phyloP scores from a whole-genome alignment of 2,888 invertebrate genomes.

The Entomobrya multifasciata region DNA sequence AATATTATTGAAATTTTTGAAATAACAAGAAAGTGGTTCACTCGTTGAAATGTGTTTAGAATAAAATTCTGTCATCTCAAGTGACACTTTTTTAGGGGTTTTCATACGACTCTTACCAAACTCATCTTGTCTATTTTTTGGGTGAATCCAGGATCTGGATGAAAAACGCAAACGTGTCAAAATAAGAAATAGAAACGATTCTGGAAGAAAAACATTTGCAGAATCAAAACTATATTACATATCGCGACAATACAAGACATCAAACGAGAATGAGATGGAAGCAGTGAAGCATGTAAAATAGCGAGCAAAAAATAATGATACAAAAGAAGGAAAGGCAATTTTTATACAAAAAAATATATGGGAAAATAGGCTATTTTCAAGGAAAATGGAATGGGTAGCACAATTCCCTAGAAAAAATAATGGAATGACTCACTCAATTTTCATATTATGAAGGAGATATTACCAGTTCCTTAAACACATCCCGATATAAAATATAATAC shows the following conservation, averaged over 20 bases:
- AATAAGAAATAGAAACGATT: background rate
- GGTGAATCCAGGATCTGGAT: background rate
- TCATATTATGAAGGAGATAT: background rate
- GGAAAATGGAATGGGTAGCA: background rate
- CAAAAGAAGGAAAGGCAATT: background rate
- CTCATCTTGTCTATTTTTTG: background rate
- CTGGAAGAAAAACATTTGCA: slow-evolving; percentile 7
- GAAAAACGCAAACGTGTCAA: background rate
- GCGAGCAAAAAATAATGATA: background rate
- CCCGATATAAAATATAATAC: background rate
- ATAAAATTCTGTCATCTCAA: background rate
- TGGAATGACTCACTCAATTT: background rate
- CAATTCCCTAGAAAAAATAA: background rate
- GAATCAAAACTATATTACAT: background rate
- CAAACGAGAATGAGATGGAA: background rate
- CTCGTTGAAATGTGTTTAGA: too few relatives aligned
- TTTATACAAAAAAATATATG: background rate
- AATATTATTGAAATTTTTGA: too few relatives aligned
- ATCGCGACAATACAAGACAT: background rate
- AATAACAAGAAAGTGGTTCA: too few relatives aligned
- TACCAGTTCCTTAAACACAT: background rate
- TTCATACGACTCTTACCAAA: background rate
- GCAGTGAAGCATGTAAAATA: background rate
- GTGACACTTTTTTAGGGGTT: background rate
- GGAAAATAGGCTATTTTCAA: background rate